Evolutionary conservation across 2,113 vertebrate genomes (phyloP).

Genomic region (Rissa tridactyla): DNA sequence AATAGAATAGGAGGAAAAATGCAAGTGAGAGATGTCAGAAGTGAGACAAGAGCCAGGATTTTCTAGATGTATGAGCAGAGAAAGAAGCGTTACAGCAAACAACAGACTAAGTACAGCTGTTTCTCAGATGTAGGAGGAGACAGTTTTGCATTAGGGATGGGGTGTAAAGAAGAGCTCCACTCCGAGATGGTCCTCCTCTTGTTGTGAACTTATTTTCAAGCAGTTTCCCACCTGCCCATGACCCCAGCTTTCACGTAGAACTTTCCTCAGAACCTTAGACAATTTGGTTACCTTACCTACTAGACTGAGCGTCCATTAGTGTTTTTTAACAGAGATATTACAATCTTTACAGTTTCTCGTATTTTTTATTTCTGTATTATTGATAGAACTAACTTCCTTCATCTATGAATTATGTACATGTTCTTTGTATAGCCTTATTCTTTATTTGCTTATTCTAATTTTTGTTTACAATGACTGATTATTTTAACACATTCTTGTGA

Average conservation of each 20-base stretch:
- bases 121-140: background rate
- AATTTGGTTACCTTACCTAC: background rate
- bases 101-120: background rate
- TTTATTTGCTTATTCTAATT: background rate
- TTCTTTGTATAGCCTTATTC: background rate
- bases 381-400: background rate
- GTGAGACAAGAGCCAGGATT: background rate
- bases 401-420: background rate
- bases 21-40: background rate
- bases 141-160: background rate
- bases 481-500: background rate
- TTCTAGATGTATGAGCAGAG: background rate
- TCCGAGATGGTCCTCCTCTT: background rate
- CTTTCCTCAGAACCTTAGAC: background rate
- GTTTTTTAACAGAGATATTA: background rate
- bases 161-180: background rate
- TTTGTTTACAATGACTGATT: background rate
- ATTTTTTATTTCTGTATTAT: background rate
- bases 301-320: background rate
- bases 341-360: background rate
- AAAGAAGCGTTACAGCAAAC: background rate
- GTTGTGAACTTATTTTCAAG: background rate
- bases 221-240: background rate
- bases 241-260: background rate
- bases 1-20: slow-evolving; percentile 1